These are phyloP conservation scores for Trematomus loennbergii DNA, from an alignment of 2,113 vertebrate genomes.

Conservation along the genomic window DNA sequence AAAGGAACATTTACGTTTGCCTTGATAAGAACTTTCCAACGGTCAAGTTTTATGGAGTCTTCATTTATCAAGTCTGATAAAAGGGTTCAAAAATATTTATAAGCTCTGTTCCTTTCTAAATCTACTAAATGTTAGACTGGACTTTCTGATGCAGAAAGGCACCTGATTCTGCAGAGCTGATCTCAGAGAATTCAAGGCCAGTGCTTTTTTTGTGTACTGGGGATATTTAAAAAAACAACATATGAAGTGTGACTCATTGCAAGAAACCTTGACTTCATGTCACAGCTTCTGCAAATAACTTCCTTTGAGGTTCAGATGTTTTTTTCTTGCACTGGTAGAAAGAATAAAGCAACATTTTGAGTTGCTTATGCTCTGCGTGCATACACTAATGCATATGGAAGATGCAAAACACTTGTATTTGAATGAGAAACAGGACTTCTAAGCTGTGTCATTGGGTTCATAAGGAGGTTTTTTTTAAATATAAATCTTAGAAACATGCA, in stretches of 20 bases:
- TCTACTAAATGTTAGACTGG: neutral
- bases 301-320: neutral
- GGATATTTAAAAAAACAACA: neutral
- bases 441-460: neutral
- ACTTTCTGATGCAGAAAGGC: neutral
- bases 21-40: slow-evolving; percentile 30
- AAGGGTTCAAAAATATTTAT: neutral
- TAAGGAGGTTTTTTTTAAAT: neutral
- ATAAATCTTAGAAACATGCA: neutral
- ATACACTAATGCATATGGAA: neutral
- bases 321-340: neutral
- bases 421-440: neutral
- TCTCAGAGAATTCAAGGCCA: neutral
- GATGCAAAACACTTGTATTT: neutral
- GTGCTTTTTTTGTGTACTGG: neutral
- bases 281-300: neutral
- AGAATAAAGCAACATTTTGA: neutral
- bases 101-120: neutral
- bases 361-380: neutral
- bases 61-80: slow-evolving; percentile 2
- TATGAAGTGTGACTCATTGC: neutral
- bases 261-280: neutral
- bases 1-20: neutral
- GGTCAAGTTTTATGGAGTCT: neutral
- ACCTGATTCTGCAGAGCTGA: neutral